A percentile compares a stretch with the other conserved stretches of the same genome.
phyloP scores from a whole-genome alignment of 2,113 vertebrate species.

The Lasiurus cinereus region DNA sequence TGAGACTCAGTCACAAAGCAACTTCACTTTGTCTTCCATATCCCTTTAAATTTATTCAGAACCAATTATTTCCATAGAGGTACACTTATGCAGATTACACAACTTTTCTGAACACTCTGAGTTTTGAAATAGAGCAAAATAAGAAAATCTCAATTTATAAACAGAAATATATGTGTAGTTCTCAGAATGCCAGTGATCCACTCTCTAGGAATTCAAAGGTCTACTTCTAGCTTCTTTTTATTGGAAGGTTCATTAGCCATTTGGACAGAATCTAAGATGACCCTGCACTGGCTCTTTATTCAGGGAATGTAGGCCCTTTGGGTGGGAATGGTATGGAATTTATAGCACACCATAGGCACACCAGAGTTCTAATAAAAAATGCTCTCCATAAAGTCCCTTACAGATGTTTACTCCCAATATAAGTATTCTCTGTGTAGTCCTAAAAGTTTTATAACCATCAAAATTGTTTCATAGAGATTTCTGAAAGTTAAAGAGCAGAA shows the following conservation, averaged over 20 bases:
- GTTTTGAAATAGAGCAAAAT: background rate
- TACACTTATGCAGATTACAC: background rate
- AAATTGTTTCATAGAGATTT: slow-evolving; percentile 26
- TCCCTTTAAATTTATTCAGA: slow-evolving; percentile 33
- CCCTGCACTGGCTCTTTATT: background rate
- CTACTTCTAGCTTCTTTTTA: background rate
- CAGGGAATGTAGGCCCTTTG: background rate
- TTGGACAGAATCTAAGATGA: background rate
- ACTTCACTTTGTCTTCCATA: background rate
- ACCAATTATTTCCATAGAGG: background rate
- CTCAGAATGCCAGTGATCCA: background rate
- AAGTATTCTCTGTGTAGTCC: background rate
- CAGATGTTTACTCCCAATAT: background rate
- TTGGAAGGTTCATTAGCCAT: background rate
- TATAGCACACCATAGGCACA: background rate
- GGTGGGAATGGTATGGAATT: background rate
- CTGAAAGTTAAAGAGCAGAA: background rate
- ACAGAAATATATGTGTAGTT: background rate
- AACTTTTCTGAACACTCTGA: slow-evolving; percentile 39
- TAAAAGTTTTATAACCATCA: background rate
- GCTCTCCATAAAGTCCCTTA: background rate
- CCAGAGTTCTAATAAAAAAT: background rate
- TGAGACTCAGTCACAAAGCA: background rate
- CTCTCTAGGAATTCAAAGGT: background rate
- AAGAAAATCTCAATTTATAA: background rate